Evolutionary conservation across 1,140 invertebrate genomes (phyloP).

Genomic region (Carposina sasakii): DNA sequence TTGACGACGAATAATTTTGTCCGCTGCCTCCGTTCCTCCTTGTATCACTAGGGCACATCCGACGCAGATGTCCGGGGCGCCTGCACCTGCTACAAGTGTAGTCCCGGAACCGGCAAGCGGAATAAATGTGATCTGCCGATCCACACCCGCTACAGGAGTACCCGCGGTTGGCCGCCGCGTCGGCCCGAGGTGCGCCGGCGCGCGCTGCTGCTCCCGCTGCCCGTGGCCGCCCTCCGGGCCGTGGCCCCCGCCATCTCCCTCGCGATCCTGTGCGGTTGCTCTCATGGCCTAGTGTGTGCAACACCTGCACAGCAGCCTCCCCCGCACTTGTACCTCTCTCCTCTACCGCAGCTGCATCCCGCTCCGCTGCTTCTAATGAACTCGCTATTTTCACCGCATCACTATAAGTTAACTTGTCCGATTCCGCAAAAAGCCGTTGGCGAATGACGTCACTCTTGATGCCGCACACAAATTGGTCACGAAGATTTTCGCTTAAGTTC

Average conservation of each 20-base stretch:
- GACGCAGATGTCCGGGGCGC: background rate
- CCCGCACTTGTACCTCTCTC: background rate
- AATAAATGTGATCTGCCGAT: background rate
- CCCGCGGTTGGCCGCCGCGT: background rate
- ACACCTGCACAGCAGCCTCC: background rate
- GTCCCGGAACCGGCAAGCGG: background rate
- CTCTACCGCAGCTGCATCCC: background rate
- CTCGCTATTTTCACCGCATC: background rate
- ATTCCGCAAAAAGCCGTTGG: conserved; percentile 4
- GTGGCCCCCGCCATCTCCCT: background rate
- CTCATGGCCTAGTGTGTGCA: background rate
- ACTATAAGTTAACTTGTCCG: background rate
- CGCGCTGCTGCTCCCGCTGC: background rate
- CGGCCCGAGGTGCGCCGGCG: background rate
- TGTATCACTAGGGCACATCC: conserved; percentile 1
- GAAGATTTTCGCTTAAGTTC: conserved; percentile 3
- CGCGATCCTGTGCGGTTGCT: background rate
- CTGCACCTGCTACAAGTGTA: background rate
- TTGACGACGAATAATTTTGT: background rate
- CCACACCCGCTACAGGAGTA: background rate
- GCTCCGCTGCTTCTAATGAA: conserved; percentile 6
- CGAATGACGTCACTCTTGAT: conserved; percentile 4
- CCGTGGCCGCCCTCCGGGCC: background rate
- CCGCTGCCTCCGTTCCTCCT: background rate
- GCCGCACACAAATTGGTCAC: conserved; percentile 12